Evolutionary conservation across 2,797 vertebrate genomes (phyloP), one percentile per base, ranked within the genome.

Genomic region (Poecilia picta): DNA sequence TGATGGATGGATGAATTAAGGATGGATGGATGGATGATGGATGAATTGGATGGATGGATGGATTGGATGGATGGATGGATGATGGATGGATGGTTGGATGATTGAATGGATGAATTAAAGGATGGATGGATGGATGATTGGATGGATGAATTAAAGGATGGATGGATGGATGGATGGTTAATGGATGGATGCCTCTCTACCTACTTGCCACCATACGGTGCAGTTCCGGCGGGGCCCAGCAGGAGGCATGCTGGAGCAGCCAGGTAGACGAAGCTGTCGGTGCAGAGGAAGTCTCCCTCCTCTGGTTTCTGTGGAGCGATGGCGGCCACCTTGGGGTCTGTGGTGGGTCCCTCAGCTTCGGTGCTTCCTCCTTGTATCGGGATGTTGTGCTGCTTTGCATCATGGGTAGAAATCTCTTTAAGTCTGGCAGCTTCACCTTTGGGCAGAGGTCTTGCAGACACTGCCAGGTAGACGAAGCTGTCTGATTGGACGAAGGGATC

Each of bases 391-490:
- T 78, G 83, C 74, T 87, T 88, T 8, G 43, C 4, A 1, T 86
- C 70, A 1, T 77, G 81, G 31, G 39, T 36, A 25, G 79, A 66
- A n/a, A 79, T 62, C 28, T 88, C 88, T 47, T 81, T 77, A 36
- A 83, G 11, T 4, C 73, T 39, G 23, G 84, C 55, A 16, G 81
- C 66, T 45, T 95, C 94, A 1, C 89, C 80, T 64, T 68, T 84
- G 49, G 86, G 88, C 16, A 46, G 79, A 2, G 94, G 90, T 66
- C 91, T 83, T n/a, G 94, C 91, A 2, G 96, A 95, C 31, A 96
- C 96, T 0, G 96, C 96, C 10, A 96, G 93, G 89, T 96, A 96
- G 80, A 96, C 95, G 80, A 96, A 96, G 87, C 96, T 96, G 76
- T 96, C 96, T 0, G 95, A 95, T 6, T 95, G 92, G 66, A 95